Percentiles rank a stretch among this genome's conserved stretches.
phyloP scores from a whole-genome alignment of 1,140 invertebrate species.

The Galendromus occidentalis region DNA sequence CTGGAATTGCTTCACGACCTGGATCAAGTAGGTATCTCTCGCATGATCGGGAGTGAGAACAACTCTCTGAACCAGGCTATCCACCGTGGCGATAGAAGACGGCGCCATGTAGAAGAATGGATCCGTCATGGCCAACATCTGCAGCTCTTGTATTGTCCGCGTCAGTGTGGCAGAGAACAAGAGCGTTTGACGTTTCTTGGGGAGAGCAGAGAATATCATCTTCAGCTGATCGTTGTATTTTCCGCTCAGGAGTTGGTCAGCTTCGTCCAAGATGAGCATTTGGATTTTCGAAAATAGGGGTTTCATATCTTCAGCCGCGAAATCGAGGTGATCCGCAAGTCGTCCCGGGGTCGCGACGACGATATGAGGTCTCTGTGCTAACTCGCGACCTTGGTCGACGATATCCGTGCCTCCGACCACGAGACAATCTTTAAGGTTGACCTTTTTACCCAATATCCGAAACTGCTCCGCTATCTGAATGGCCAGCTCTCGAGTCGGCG shows the following conservation, averaged over 20 bases:
- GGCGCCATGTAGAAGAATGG: conserved; percentile 26
- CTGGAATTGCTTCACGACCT: conserved; percentile 57
- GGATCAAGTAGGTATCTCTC: conserved; percentile 78
- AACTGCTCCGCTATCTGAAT: conserved; percentile 78
- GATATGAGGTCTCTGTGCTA: conserved; percentile 71
- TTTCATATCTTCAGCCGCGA: conserved; percentile 53
- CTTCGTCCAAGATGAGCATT: conserved; percentile 68
- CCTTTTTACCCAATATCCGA: conserved; percentile 57
- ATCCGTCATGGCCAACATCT: conserved; percentile 39
- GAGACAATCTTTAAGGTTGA: conserved; percentile 51
- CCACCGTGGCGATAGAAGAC: conserved; percentile 55
- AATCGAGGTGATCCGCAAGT: conserved; percentile 65
- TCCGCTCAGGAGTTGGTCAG: conserved; percentile 51
- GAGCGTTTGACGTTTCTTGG: conserved; percentile 57
- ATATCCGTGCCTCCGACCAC: conserved; percentile 86
- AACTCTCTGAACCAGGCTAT: conserved; percentile 67
- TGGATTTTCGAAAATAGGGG: conserved; percentile 32
- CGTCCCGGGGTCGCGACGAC: conserved; percentile 78
- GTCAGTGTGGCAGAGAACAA: conserved; percentile 94
- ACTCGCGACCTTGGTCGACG: conserved; percentile 61
- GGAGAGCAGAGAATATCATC: conserved; percentile 57
- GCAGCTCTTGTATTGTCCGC: conserved; percentile 50
- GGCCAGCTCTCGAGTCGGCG: conserved; percentile 86
- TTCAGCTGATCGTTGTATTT: conserved; percentile 28
- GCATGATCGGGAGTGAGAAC: conserved; percentile 68